phyloP scores from a whole-genome alignment of 2,888 invertebrate species.

The Aromia moschata region DNA sequence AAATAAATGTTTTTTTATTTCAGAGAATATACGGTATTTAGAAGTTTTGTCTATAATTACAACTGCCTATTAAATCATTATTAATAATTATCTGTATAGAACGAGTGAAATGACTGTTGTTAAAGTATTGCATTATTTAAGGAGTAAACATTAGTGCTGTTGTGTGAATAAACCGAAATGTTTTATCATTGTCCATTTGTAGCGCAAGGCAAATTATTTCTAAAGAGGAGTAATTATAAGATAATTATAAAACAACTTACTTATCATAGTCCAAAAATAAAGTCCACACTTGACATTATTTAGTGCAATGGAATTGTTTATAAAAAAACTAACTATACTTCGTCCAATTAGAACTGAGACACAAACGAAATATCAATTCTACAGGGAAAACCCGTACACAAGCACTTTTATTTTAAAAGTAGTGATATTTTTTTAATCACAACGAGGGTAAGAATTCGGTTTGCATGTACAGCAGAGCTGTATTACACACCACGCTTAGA shows the following conservation, averaged over 20 bases:
- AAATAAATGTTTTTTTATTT: no score
- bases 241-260: slow-evolving; percentile 7
- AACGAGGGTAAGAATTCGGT: slow-evolving; percentile 2
- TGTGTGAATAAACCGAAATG: no score
- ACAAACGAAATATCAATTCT: background rate
- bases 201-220: background rate
- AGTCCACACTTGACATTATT: background rate
- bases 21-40: no score
- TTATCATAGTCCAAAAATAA: slow-evolving; percentile 15
- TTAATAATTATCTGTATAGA: no score
- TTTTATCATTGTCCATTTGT: background rate
- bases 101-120: no score
- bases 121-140: no score
- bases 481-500: slow-evolving; percentile 22
- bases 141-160: no score
- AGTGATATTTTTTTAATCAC: background rate
- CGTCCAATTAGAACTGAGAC: no score
- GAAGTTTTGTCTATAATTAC: no score
- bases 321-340: no score
- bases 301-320: no score
- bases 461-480: background rate
- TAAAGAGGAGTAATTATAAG: background rate
- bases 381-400: background rate
- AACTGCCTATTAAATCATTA: no score
- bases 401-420: background rate